Conservation (phyloP, 1,140 invertebrate genomes). For the Sarcophaga peregrina region DNA sequence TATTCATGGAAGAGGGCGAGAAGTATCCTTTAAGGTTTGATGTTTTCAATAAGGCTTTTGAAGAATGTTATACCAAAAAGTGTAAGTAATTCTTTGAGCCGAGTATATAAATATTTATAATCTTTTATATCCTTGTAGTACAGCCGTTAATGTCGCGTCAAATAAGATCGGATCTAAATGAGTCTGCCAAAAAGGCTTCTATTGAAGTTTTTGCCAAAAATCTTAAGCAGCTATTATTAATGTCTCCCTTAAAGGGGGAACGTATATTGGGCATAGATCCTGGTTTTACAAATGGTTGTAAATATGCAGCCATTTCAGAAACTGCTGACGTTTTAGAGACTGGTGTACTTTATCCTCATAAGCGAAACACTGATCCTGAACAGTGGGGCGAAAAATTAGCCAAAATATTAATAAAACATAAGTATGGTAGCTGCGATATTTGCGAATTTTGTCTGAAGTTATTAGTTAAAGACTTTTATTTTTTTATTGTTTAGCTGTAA, state of each 20-base stretch:
- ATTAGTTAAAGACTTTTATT: constrained; percentile 36
- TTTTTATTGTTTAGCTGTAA: constrained; percentile 70
- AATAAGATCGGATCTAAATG: constrained; percentile 78
- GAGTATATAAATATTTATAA: constrained; percentile 3
- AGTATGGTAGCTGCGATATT: constrained; percentile 47
- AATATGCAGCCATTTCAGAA: constrained; percentile 79
- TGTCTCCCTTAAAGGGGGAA: constrained; percentile 82
- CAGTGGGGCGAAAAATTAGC: constrained; percentile 50
- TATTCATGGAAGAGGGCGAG: constrained; percentile 65
- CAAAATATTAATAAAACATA: constrained; percentile 55
- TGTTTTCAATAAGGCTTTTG: constrained; percentile 69
- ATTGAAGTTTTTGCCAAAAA: constrained; percentile 87
- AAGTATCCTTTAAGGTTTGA: constrained; percentile 62
- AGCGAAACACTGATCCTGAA: constrained; percentile 51
- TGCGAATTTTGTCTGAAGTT: too few species aligned
- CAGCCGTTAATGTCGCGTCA: constrained; percentile 75
- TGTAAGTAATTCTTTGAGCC: constrained; percentile 47
- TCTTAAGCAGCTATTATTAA: constrained; percentile 83
- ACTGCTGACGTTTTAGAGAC: constrained; percentile 78
- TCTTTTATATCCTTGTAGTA: constrained; percentile 50
- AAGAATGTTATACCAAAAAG: constrained; percentile 71
- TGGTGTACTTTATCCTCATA: constrained; percentile 76
- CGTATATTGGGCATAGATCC: constrained; percentile 88
- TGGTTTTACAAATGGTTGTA: constrained; percentile 87
- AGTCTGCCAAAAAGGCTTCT: constrained; percentile 81